These are phyloP conservation scores for Axis porcinus DNA, from an alignment of 2,113 vertebrate species.

Conservation along the genomic window DNA sequence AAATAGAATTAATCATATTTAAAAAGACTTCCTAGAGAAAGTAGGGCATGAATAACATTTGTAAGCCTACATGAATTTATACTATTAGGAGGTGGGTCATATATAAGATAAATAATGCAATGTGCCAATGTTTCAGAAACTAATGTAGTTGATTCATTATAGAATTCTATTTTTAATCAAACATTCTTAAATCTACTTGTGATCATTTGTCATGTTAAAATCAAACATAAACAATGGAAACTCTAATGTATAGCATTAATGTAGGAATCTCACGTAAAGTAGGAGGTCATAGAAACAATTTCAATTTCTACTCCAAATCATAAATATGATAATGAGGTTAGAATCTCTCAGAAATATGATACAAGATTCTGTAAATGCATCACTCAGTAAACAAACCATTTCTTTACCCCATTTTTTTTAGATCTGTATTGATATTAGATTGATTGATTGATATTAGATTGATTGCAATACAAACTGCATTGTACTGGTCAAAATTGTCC, in stretches of 20 bases:
- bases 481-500: neutral
- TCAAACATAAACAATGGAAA: neutral
- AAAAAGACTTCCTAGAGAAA: neutral
- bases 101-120: neutral
- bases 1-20: neutral
- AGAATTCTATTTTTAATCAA: constrained; percentile 1
- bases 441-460: neutral
- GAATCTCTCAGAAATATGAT: neutral
- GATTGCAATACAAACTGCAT: neutral
- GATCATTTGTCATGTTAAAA: neutral
- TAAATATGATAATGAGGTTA: neutral
- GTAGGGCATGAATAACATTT: neutral
- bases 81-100: neutral
- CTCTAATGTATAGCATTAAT: neutral
- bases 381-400: neutral
- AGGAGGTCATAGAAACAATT: neutral
- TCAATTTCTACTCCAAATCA: neutral
- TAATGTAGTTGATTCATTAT: neutral
- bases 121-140: neutral
- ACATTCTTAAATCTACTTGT: neutral
- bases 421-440: neutral
- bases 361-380: neutral
- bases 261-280: neutral
- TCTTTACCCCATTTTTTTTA: neutral
- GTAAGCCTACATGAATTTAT: neutral